phyloP scores from a whole-genome alignment of 2,888 invertebrate species.

The Prosopocoilus inquinatus region DNA sequence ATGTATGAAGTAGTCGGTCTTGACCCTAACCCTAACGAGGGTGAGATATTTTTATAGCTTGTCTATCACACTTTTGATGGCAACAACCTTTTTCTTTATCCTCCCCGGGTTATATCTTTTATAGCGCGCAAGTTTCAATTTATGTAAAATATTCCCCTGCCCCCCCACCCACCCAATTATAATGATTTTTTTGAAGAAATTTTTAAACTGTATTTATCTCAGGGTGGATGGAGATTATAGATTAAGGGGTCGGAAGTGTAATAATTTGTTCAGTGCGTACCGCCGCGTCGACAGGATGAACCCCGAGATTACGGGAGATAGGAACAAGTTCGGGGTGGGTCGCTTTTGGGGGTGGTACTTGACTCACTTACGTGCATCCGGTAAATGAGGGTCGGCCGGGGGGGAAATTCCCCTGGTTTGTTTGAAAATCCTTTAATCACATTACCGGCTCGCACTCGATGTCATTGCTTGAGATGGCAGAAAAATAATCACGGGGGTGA shows the following conservation, averaged over 20 bases:
- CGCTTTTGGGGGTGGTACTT: slow-evolving; percentile 38
- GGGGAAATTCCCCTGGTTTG: slow-evolving; percentile 25
- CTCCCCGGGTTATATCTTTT: too few species aligned
- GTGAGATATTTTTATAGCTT: slow-evolving; percentile 30
- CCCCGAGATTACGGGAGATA: slow-evolving; percentile 40
- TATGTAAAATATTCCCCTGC: too few species aligned
- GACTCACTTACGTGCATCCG: slow-evolving; percentile 45
- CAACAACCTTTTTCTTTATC: neutral
- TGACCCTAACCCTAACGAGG: slow-evolving; percentile 23
- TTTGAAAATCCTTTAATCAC: slow-evolving; percentile 43
- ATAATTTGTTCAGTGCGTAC: slow-evolving; percentile 42
- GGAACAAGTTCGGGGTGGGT: slow-evolving; percentile 17
- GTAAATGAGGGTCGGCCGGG: slow-evolving; percentile 37
- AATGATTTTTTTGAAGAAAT: neutral
- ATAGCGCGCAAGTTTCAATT: too few species aligned
- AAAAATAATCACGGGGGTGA: too few species aligned
- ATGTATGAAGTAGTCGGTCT: slow-evolving; percentile 27
- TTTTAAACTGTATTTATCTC: slow-evolving; percentile 18
- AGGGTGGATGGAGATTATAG: slow-evolving; percentile 22
- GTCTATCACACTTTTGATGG: slow-evolving; percentile 21
- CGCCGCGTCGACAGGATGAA: slow-evolving; percentile 42
- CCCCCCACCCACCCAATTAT: too few species aligned
- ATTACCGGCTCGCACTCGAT: slow-evolving; percentile 15
- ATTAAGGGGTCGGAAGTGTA: slow-evolving; percentile 39
- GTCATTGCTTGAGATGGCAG: too few species aligned